Percentiles rank a stretch among this genome's conserved stretches.
Conservation (phyloP, 2,113 vertebrate genomes). For the Nanorana parkeri region DNA sequence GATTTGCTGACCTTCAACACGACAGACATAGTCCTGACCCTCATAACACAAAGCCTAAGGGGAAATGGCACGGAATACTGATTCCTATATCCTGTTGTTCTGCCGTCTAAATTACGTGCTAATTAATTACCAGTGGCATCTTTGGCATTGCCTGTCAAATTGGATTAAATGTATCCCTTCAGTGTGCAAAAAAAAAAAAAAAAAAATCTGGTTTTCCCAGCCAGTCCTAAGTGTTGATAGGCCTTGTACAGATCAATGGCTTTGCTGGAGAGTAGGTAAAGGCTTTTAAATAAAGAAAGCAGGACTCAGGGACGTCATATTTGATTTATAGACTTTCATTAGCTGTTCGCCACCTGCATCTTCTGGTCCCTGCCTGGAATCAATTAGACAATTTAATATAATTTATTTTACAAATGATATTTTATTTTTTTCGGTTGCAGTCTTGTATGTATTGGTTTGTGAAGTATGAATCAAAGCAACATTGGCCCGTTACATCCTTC, state of each 20-base stretch:
- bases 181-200: constrained; percentile 60
- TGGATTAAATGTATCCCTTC: constrained; percentile 90
- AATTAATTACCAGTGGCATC: constrained; percentile 99
- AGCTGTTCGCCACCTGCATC: constrained; percentile 94
- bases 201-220: constrained; percentile 61
- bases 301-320: constrained; percentile 85
- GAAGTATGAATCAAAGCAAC: constrained; percentile 14
- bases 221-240: constrained; percentile 59
- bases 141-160: constrained; percentile 93
- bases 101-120: constrained; percentile 92
- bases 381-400: constrained; percentile 92
- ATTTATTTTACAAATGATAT: constrained; percentile 81
- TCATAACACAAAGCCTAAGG: constrained; percentile 84
- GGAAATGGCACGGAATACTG: constrained; percentile 84
- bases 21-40: constrained; percentile 85
- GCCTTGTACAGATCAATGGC: constrained; percentile 59
- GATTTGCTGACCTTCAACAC: constrained; percentile 86
- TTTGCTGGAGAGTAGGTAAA: constrained; percentile 73
- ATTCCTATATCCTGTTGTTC: constrained; percentile 89
- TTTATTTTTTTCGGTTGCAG: constrained; percentile 2
- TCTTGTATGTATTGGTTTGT: constrained; percentile 2
- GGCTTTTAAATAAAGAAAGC: constrained; percentile 77
- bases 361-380: constrained; percentile 87
- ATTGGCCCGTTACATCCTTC: constrained; percentile 19
- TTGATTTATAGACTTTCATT: constrained; percentile 94